phyloP scores from a whole-genome alignment of 2,113 vertebrate genomes.

The Oryzias woworae region DNA sequence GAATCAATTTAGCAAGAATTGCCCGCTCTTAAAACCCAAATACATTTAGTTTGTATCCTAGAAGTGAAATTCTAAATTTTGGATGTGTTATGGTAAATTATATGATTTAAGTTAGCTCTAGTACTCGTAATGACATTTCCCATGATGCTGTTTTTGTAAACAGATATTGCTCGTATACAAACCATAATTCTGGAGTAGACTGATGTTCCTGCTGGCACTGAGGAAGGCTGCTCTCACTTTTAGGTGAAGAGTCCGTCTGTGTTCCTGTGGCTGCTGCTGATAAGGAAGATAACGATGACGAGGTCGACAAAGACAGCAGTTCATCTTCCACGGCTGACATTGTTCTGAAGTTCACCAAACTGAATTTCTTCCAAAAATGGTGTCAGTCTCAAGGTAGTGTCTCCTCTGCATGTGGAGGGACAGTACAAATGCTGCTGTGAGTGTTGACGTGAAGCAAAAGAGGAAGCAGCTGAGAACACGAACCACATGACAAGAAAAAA shows the following conservation, averaged over 20 bases:
- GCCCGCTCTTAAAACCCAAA: too few relatives aligned
- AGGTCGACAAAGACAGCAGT: slow-evolving; percentile 52
- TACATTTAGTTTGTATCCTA: too few relatives aligned
- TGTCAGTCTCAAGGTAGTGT: slow-evolving; percentile 1
- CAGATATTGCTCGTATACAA: slow-evolving; percentile 9
- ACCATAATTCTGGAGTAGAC: slow-evolving; percentile 53
- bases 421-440: slow-evolving; percentile 37
- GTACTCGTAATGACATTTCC: not conserved
- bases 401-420: slow-evolving; percentile 1
- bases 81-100: too few relatives aligned
- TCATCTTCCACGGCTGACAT: slow-evolving; percentile 65
- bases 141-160: slow-evolving; percentile 12
- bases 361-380: not conserved
- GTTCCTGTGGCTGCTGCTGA: slow-evolving; percentile 9
- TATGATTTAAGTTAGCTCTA: too few relatives aligned
- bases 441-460: slow-evolving; percentile 44
- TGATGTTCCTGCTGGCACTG: slow-evolving; percentile 35
- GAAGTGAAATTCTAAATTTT: too few relatives aligned
- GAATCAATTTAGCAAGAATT: too few relatives aligned
- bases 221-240: slow-evolving; percentile 38
- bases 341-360: slow-evolving; percentile 25
- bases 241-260: slow-evolving; percentile 35
- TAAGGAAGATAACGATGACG: slow-evolving; percentile 28
- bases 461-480: slow-evolving; percentile 48
- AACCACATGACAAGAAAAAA: slow-evolving; percentile 51